A percentile compares a stretch with the other conserved stretches of the same genome.
Evolutionary conservation across 37 sponge, comb jelly and placozoan species (phyloP).

Genomic region (Spongia lamella): DNA sequence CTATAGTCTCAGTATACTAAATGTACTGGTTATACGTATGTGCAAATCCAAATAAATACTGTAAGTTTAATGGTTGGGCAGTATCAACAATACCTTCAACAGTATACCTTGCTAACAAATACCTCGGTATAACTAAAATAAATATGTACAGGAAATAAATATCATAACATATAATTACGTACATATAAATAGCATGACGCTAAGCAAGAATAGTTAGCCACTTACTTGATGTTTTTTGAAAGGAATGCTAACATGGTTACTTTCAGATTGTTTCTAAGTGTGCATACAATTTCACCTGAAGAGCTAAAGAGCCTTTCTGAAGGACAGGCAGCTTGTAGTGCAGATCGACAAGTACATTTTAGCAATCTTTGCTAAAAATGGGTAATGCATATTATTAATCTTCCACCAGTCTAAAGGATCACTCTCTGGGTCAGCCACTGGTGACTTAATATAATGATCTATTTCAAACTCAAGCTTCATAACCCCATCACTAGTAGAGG

Average conservation of each 20-base stretch:
- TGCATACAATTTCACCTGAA: conserved; percentile 31
- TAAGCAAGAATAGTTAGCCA: no score
- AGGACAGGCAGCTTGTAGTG: conserved; percentile 47
- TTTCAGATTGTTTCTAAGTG: conserved; percentile 11
- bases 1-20: no score
- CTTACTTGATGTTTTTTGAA: conserved; percentile 19
- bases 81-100: no score
- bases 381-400: conserved; percentile 23
- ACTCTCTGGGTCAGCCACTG: conserved; percentile 2
- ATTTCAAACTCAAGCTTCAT: conserved; percentile 6
- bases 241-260: conserved; percentile 35
- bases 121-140: no score
- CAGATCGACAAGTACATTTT: conserved; percentile 28
- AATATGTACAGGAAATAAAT: no score
- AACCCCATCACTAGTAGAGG: neutral
- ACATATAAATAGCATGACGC: no score
- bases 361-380: conserved; percentile 13
- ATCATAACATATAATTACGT: no score
- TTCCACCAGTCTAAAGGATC: conserved; percentile 46
- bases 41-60: no score
- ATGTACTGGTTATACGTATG: no score
- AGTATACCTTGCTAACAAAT: no score
- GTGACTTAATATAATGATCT: neutral
- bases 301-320: conserved; percentile 46
- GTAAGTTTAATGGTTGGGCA: no score